phyloP scores from a whole-genome alignment of 1,140 invertebrate genomes.

The Phortica variegata region DNA sequence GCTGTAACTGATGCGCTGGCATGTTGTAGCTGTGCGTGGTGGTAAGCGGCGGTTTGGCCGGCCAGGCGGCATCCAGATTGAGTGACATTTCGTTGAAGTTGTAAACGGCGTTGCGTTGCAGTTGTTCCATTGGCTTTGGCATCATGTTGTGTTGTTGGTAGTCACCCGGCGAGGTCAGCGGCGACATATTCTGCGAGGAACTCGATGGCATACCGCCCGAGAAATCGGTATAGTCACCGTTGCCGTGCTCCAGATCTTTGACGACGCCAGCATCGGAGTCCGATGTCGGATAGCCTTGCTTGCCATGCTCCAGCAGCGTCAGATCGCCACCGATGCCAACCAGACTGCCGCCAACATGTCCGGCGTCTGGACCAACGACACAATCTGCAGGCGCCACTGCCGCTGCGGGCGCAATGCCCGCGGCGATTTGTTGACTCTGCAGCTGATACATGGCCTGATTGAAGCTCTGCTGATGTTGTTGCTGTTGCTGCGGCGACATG shows the following conservation, averaged over 20 bases:
- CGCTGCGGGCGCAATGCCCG: conserved; percentile 17
- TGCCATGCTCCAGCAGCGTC: conserved; percentile 22
- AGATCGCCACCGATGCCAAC: conserved; percentile 20
- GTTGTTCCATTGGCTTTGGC: conserved; percentile 50
- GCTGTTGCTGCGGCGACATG: conserved; percentile 52
- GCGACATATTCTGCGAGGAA: conserved; percentile 50
- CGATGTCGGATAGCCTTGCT: conserved; percentile 42
- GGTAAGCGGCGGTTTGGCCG: conserved; percentile 34
- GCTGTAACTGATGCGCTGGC: conserved; percentile 39
- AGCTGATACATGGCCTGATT: conserved; percentile 55
- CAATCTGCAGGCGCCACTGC: background rate
- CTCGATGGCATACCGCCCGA: conserved; percentile 35
- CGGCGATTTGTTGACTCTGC: conserved; percentile 49
- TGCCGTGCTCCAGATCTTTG: conserved; percentile 41
- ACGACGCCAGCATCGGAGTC: conserved; percentile 48
- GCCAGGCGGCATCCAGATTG: conserved; percentile 47
- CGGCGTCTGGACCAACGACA: background rate
- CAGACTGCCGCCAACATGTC: conserved; percentile 16
- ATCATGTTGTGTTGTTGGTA: conserved; percentile 38
- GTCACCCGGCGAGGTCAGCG: conserved; percentile 46
- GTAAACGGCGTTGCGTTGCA: conserved; percentile 46
- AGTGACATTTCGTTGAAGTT: conserved; percentile 54
- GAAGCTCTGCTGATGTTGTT: conserved; percentile 51
- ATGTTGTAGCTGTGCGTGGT: conserved; percentile 39
- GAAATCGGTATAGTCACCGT: conserved; percentile 44